Percentiles rank a stretch among this genome's conserved stretches.
These are phyloP conservation scores for Drosophila ercepeae DNA, from an alignment of 1,140 invertebrate species.

Conservation along the genomic window DNA sequence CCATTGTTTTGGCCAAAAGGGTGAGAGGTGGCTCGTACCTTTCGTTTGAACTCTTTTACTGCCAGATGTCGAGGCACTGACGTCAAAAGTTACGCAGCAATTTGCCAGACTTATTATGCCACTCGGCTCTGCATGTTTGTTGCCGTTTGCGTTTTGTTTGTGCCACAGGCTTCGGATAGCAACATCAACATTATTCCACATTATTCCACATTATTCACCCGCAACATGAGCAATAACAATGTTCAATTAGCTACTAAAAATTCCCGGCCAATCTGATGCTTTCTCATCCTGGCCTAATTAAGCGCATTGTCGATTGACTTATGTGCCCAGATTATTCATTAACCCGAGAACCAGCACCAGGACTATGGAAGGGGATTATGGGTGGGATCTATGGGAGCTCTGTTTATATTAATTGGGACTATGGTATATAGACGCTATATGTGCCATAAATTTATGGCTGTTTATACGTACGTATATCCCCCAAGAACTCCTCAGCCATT, in stretches of 20 bases:
- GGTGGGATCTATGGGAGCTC: conserved; percentile 23
- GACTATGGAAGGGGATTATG: neutral
- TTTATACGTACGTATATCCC: conserved; percentile 65
- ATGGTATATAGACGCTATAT: no score
- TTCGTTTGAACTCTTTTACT: conserved; percentile 26
- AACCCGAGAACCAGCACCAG: conserved; percentile 15
- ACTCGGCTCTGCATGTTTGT: conserved; percentile 18
- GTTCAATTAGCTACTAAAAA: conserved; percentile 76
- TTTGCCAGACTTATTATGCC: conserved; percentile 48
- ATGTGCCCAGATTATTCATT: conserved; percentile 66
- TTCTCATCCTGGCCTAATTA: conserved; percentile 52
- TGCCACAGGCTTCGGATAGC: conserved; percentile 7
- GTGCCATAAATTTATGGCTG: conserved; percentile 50
- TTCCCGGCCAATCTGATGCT: conserved; percentile 53
- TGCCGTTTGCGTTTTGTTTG: conserved; percentile 1
- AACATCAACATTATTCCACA: conserved; percentile 17
- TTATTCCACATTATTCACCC: conserved; percentile 13
- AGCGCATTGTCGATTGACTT: conserved; percentile 65
- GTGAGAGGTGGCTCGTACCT: conserved; percentile 6
- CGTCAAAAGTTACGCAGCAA: conserved; percentile 58
- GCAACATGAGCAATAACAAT: conserved; percentile 25
- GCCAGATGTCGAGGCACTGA: conserved; percentile 68
- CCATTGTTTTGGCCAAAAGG: conserved; percentile 23
- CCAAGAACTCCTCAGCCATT: conserved; percentile 65
- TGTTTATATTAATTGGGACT: conserved; percentile 53